A percentile compares a stretch with the other conserved stretches of the same genome.
phyloP scores from a whole-genome alignment of 2,113 vertebrate genomes.

The Microcebus griseorufus region DNA sequence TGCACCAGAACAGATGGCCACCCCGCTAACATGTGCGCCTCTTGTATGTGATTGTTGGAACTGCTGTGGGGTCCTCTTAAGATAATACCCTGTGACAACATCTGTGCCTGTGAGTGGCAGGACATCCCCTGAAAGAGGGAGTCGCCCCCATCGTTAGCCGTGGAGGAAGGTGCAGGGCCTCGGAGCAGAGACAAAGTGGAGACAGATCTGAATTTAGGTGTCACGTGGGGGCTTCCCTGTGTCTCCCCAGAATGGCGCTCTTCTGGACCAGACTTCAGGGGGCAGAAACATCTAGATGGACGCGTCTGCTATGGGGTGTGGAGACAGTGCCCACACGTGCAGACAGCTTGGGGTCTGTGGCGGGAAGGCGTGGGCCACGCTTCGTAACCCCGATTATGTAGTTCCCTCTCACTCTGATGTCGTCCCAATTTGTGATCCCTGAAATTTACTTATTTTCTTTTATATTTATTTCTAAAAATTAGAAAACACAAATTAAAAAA shows the following conservation, averaged over 20 bases:
- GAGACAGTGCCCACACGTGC: not conserved
- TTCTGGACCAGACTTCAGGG: not conserved
- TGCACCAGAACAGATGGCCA: not conserved
- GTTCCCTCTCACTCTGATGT: not conserved
- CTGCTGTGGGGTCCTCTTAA: not conserved
- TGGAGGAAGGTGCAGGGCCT: not conserved
- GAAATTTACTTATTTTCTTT: not conserved
- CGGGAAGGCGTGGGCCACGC: too few species aligned
- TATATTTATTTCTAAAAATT: constrained; percentile 31
- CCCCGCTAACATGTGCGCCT: accelerated
- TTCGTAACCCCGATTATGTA: not conserved
- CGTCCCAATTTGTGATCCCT: not conserved
- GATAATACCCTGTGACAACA: not conserved
- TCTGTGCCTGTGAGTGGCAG: not conserved
- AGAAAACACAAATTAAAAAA: not conserved
- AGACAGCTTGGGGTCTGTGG: not conserved
- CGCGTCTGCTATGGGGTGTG: not conserved
- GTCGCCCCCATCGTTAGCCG: not conserved
- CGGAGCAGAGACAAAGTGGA: not conserved
- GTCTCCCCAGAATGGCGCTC: not conserved
- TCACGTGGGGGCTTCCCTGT: not conserved
- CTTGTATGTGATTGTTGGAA: not conserved
- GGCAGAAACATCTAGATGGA: not conserved
- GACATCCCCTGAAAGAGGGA: not conserved
- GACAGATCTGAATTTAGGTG: not conserved